Evolutionary conservation across 1,140 invertebrate genomes (phyloP), one percentile per base, ranked within the genome.

Genomic region (Nilaparvata lugens): DNA sequence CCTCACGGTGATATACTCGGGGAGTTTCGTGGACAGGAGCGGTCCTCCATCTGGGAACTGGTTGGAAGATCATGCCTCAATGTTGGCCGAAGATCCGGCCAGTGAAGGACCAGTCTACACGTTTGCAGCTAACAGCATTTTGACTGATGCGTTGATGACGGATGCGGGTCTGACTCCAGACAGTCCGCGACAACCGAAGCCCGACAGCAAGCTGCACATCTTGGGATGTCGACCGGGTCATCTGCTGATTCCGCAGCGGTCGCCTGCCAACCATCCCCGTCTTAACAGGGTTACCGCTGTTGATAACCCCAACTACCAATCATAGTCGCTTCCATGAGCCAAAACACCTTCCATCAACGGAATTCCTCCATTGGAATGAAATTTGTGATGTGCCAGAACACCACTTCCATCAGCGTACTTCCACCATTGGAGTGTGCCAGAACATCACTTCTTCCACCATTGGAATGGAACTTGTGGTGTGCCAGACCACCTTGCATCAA

Each of bases 181-280:
- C 42, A 68, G 66, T 56, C 66, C 66, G 0, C 61, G 64, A 4
- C 64, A 67, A 43, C 64, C 60, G 21, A 48, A 48, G 18, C 45
- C 65, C 31, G 67, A 68, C 53, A 67, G 56, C 45, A 65, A 65
- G 40, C 56, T 68, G 31, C 64, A 65, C 48, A 65, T 69, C 25
- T 60, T 69, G 9, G 63, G 65, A 14, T 69, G 68, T 56, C 59
- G 65, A 21, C 68, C 67, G 19, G 62, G 64, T 19, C 67, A 67
- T 40, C 63, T 69, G 21, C 58, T 69, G 2, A 28, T 69, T 11
- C 68, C 65, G 38, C 66, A 66, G 21, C 64, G 42, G 19, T 28
- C 14, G 18, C 7, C 21, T 38, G 11, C 16, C 45, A 56, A n/a
- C 25, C 45, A 62, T 23, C 61, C 76, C 89, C 93, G 74, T 91